Conservation (phyloP, 64 coral and sea anemone genomes). For the Stichodactyla mertensii region DNA sequence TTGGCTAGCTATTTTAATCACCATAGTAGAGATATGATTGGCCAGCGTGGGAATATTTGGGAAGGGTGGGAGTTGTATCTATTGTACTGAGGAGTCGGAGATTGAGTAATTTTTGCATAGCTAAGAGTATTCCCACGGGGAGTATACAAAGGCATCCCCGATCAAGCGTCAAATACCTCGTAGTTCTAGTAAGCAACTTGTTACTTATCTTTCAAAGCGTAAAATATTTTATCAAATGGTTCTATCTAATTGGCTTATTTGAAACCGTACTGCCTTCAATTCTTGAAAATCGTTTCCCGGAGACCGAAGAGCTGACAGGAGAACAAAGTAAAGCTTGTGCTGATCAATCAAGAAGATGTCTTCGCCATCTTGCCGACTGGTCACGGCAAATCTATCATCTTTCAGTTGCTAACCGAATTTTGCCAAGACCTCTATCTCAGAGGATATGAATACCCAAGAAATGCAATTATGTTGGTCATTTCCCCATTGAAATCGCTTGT, state of each 20-base stretch:
- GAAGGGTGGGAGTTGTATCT: no score
- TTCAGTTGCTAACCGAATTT: conserved; percentile 15
- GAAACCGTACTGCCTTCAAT: conserved; percentile 34
- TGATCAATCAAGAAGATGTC: no score
- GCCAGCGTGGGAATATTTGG: no score
- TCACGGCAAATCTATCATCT: no score
- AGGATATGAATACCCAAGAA: conserved; percentile 32
- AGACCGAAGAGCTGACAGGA: conserved; percentile 27
- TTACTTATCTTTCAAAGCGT: conserved; percentile 14
- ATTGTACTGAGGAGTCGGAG: no score
- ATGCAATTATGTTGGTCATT: conserved; percentile 39
- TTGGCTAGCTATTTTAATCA: no score
- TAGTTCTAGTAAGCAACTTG: neutral
- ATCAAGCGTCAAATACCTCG: neutral
- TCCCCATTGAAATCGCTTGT: neutral
- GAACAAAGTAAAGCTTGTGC: conserved; percentile 49
- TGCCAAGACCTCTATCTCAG: conserved; percentile 22
- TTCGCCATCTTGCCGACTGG: no score
- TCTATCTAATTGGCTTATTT: conserved; percentile 26
- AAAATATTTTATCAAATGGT: conserved; percentile 12
- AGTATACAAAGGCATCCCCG: no score
- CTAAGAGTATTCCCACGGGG: no score
- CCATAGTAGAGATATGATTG: no score
- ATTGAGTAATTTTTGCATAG: no score
- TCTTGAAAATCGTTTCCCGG: conserved; percentile 36